A percentile compares a stretch with the other conserved stretches of the same genome.
Evolutionary conservation across 2,888 invertebrate species (phyloP).

Genomic region (Caenorhabditis macrosperma): DNA sequence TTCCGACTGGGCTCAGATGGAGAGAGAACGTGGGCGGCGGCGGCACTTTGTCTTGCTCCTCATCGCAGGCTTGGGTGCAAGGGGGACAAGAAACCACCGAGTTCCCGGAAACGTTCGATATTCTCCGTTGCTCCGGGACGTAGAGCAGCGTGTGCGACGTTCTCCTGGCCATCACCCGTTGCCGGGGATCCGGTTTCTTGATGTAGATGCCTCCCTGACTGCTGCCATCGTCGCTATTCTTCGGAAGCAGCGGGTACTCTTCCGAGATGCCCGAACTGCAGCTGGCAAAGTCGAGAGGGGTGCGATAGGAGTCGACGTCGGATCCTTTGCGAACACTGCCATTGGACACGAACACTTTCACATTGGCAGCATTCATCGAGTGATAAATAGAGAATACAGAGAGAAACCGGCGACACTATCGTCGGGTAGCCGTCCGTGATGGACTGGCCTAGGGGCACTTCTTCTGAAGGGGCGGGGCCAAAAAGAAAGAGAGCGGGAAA

Average conservation of each 20-base stretch:
- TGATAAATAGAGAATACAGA: conserved; percentile 17
- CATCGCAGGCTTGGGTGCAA: conserved; percentile 59
- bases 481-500: conserved; percentile 30
- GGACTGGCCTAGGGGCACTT: conserved; percentile 54
- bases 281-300: conserved; percentile 47
- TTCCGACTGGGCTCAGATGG: conserved; percentile 61
- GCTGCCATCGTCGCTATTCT: conserved; percentile 11
- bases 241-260: conserved; percentile 41
- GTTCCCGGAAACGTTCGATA: conserved; percentile 73
- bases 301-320: conserved; percentile 47
- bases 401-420: conserved; percentile 5
- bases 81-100: conserved; percentile 76
- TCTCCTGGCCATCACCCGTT: conserved; percentile 66
- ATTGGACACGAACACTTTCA: conserved; percentile 67
- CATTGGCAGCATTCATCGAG: conserved; percentile 56
- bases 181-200: conserved; percentile 69
- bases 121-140: conserved; percentile 74
- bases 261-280: conserved; percentile 44
- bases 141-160: conserved; percentile 76
- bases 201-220: conserved; percentile 52
- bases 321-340: conserved; percentile 48
- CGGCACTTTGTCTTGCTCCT: conserved; percentile 60
- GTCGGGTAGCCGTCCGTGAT: conserved; percentile 44
- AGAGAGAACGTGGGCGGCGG: conserved; percentile 56
- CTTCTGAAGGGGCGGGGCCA: conserved; percentile 37